Base-by-base conservation (phyloP, 2,113 vertebrate genomes). In the Gnathochromis pfefferi region DNA sequence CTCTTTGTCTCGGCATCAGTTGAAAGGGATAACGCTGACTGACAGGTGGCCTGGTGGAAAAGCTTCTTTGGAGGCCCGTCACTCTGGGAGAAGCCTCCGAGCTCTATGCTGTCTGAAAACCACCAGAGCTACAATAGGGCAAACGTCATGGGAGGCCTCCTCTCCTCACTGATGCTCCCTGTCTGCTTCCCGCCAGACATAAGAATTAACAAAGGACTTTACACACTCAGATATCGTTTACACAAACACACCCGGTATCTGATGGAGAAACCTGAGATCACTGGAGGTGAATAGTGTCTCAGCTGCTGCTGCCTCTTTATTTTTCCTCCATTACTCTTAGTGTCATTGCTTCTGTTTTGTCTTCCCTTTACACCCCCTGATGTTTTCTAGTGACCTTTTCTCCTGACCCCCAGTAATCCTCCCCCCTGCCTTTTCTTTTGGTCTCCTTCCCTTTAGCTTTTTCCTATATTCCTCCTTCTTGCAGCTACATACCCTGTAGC, bases 1-100 rank as follows among this genome's bases (percentile, higher is more conserved):
- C 81, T 45, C 21, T 57, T 80, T 82, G 60, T 88, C 54, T 53
- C 3, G 83, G 89, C 16, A 2, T 86, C 55, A 7, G 83, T 7
- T 47, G 85, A 57, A 81, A 63, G 54, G 78, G 83, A 86, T 86
- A 84, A 81, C 19, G 8, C 55, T 94, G 92, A 94, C 80, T 93
- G 94, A 95, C 93, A 91, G 87, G 83, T 54, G 49, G 86, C 85
- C 79, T 12, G 86, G 81, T 86, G 90, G 60, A 93, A 92, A 85
- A 75, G 91, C 84, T 89, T 84, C 89, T 75, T 7, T 82, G 75
- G 90, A 89, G 89, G 82, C 45, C 80, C 81, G 4, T 93, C 90
- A 33, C 91, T 89, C 86, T 87, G 68, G 88, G 90, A 92, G 91
- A 88, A 86, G 84, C 91, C 92, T 94, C 73, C 2, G 45, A 92